Percentiles rank a stretch among this genome's conserved stretches.
These are phyloP conservation scores for Monoplex corrugatus DNA, from an alignment of 2,888 invertebrate genomes.

Conservation along the genomic window DNA sequence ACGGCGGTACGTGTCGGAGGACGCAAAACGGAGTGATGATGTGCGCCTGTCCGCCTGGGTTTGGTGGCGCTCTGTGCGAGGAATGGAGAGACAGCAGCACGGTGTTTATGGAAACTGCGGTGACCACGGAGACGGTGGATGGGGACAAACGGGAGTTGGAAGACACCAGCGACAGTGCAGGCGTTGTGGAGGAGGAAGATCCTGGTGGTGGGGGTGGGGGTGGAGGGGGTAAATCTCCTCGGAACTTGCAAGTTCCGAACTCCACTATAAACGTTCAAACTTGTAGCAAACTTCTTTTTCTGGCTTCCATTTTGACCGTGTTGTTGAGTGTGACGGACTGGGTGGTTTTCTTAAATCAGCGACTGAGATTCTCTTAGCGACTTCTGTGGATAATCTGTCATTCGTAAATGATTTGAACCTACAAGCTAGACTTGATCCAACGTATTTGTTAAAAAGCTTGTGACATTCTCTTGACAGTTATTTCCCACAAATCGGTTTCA, in stretches of 20 bases:
- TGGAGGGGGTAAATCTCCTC: background rate
- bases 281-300: background rate
- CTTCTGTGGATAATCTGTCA: too few relatives aligned
- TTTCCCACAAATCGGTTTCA: too few relatives aligned
- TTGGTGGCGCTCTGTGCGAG: conserved; percentile 63
- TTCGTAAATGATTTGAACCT: too few relatives aligned
- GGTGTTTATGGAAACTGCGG: background rate
- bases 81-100: conserved; percentile 49
- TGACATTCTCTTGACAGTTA: too few relatives aligned
- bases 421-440: too few relatives aligned
- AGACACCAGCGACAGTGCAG: background rate
- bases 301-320: background rate
- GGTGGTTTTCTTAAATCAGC: background rate
- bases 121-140: background rate
- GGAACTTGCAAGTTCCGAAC: background rate
- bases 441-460: too few relatives aligned
- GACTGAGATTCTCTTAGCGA: background rate
- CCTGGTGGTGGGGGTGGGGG: too few relatives aligned
- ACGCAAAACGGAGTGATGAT: conserved; percentile 61
- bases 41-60: conserved; percentile 65
- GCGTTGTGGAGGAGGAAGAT: background rate
- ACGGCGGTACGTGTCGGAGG: conserved; percentile 66
- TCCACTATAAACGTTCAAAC: background rate
- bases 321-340: background rate
- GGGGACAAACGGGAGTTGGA: background rate